phyloP scores from a whole-genome alignment of 2,797 vertebrate genomes.

The Pseudomugil tenellus region DNA sequence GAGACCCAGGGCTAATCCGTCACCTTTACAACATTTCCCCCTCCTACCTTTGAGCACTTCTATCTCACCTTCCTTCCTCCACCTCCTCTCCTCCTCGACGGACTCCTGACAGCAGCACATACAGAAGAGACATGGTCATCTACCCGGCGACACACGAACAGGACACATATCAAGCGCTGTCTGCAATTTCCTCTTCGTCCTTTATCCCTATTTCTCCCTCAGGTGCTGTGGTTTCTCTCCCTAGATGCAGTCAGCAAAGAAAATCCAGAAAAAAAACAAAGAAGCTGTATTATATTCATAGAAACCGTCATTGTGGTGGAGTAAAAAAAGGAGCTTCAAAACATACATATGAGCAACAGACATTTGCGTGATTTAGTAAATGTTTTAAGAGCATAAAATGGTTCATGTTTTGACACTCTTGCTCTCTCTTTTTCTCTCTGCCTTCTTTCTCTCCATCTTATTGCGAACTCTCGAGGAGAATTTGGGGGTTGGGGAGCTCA shows the following conservation, averaged over 20 bases:
- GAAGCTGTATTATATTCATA: conserved; percentile 71
- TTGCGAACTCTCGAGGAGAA: conserved; percentile 41
- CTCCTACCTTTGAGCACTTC: conserved; percentile 42
- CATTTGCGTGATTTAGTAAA: conserved; percentile 62
- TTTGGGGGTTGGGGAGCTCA: conserved; percentile 33
- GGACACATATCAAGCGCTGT: conserved; percentile 63
- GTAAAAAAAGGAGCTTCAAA: conserved; percentile 58
- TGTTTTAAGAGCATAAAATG: conserved; percentile 49
- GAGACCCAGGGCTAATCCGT: conserved; percentile 81
- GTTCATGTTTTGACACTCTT: conserved; percentile 61
- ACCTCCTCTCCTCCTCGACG: conserved; percentile 21
- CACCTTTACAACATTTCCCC: conserved; percentile 42
- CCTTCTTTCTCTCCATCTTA: conserved; percentile 37
- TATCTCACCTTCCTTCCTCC: conserved; percentile 41
- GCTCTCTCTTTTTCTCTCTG: conserved; percentile 56
- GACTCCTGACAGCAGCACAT: conserved; percentile 56
- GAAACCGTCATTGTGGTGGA: conserved; percentile 55
- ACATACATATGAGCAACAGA: conserved; percentile 49
- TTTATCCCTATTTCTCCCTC: conserved; percentile 62
- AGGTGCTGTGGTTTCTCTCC: conserved; percentile 74
- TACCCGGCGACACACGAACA: conserved; percentile 41
- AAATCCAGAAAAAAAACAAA: conserved; percentile 42
- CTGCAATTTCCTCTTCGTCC: conserved; percentile 35
- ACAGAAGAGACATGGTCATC: conserved; percentile 56
- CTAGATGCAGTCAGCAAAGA: conserved; percentile 63